Evolutionary conservation across 2,797 vertebrate genomes (phyloP).

Genomic region (Acropternis orthonyx): DNA sequence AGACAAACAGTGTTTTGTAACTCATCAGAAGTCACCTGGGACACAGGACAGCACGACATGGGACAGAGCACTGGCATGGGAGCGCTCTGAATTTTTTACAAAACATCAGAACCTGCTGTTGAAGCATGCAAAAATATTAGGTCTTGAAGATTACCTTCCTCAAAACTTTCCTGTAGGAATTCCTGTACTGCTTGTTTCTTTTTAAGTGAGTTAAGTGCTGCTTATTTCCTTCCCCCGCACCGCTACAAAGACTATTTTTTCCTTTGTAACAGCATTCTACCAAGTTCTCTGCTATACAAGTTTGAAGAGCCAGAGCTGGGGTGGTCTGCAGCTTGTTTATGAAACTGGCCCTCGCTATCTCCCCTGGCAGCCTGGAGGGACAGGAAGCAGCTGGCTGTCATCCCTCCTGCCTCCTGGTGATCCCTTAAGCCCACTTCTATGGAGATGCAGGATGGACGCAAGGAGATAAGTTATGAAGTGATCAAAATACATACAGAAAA

Average conservation of each 20-base stretch:
- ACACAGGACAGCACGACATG: background rate
- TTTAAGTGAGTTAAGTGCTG: background rate
- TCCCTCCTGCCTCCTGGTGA: background rate
- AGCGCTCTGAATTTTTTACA: background rate
- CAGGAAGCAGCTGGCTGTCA: background rate
- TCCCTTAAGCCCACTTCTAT: background rate
- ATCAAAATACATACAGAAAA: background rate
- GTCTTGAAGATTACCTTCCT: background rate
- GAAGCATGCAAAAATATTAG: background rate
- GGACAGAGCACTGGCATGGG: background rate
- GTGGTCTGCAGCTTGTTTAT: background rate
- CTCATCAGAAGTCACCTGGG: background rate
- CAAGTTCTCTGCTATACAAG: background rate
- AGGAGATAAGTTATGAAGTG: background rate
- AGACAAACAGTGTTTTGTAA: background rate
- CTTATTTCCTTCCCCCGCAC: background rate
- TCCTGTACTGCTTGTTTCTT: background rate
- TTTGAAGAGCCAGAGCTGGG: background rate
- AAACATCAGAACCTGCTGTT: background rate
- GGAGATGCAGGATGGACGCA: background rate
- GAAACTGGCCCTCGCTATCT: background rate
- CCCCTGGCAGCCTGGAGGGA: background rate
- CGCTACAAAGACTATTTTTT: background rate
- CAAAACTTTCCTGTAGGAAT: background rate
- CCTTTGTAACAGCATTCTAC: background rate